These are phyloP conservation scores for Heliconius aoede DNA, from an alignment of 2,888 invertebrate genomes.

Conservation along the genomic window DNA sequence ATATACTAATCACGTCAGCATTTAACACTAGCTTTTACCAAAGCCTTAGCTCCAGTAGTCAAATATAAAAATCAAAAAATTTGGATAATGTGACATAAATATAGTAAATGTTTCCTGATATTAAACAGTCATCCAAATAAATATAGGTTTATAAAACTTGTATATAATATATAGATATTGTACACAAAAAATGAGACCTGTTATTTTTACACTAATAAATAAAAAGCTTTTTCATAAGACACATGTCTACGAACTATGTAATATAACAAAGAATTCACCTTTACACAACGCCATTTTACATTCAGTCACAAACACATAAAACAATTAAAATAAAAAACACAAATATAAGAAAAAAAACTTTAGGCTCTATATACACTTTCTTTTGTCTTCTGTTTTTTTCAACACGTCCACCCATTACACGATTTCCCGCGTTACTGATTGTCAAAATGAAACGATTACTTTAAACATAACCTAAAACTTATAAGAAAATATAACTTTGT, in stretches of 20 bases:
- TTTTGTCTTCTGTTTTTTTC: conserved; percentile 26
- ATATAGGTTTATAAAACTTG: neutral
- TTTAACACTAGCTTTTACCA: no score
- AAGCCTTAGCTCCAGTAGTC: no score
- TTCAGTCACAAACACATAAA: neutral
- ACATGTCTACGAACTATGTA: neutral
- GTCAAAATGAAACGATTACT: conserved; percentile 32
- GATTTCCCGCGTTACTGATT: conserved; percentile 71
- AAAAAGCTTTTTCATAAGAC: conserved; percentile 19
- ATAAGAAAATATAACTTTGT: conserved; percentile 20
- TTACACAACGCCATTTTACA: conserved; percentile 14
- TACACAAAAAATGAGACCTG: neutral
- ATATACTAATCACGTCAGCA: neutral
- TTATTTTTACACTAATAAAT: conserved; percentile 9
- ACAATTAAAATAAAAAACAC: neutral
- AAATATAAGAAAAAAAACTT: neutral
- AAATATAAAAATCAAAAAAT: no score
- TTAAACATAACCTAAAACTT: conserved; percentile 12
- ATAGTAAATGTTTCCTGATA: neutral
- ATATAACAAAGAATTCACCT: conserved; percentile 16
- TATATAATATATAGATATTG: neutral
- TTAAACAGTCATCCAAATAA: neutral
- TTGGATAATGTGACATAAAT: neutral
- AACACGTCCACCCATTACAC: conserved; percentile 53
- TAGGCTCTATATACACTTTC: neutral